Conservation (phyloP, 2,113 vertebrate genomes). For the Morone saxatilis region DNA sequence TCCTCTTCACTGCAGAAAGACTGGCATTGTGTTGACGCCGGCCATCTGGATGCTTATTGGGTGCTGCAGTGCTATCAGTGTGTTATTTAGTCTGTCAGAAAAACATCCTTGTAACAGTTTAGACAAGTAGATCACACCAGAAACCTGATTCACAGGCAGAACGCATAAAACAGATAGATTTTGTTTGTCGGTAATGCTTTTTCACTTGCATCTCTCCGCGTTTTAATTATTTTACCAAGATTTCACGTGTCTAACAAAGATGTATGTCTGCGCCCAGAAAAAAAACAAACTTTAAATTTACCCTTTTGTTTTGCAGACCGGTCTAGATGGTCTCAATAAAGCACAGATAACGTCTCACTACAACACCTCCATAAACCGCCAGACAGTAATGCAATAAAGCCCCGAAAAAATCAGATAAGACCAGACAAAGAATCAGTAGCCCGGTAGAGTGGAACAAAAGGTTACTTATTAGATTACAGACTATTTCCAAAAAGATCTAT, state of each 20-base stretch:
- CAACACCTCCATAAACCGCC: not conserved
- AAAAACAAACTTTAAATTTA: too few species aligned
- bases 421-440: not conserved
- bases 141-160: not conserved
- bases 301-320: not conserved
- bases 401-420: not conserved
- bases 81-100: not conserved
- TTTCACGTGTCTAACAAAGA: not conserved
- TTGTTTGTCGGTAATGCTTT: not conserved
- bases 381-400: not conserved
- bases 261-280: not conserved
- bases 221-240: too few species aligned
- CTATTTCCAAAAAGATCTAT: not conserved
- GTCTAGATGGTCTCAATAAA: not conserved
- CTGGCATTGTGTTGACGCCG: constrained; percentile 9
- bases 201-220: not conserved
- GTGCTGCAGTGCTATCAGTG: not conserved
- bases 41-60: constrained; percentile 40
- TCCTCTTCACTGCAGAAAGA: constrained; percentile 25
- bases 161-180: not conserved
- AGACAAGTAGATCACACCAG: not conserved
- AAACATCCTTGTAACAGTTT: not conserved
- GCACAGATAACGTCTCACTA: not conserved
- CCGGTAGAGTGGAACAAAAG: not conserved
- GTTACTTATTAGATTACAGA: not conserved